Conservation (phyloP, 1,140 invertebrate genomes). For the Cydia pomonella region DNA sequence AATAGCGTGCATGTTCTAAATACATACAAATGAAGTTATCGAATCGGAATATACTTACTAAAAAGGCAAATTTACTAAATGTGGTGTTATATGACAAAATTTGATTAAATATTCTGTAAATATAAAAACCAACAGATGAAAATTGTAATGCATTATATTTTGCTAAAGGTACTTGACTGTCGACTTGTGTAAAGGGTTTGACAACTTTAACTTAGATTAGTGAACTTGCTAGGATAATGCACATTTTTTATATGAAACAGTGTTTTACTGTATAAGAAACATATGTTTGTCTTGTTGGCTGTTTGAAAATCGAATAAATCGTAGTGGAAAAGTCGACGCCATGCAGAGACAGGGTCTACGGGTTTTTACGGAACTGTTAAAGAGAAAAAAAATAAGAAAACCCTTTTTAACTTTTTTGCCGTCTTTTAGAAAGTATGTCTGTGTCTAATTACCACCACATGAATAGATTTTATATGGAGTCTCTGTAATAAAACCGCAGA, state of each 20-base stretch:
- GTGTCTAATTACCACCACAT: not conserved
- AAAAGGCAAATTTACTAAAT: constrained; percentile 8
- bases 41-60: constrained; percentile 1
- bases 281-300: constrained; percentile 17
- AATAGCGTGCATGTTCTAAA: constrained; percentile 14
- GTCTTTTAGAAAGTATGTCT: not conserved
- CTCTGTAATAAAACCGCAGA: not conserved
- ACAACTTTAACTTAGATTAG: constrained; percentile 15
- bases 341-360: constrained; percentile 14
- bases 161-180: constrained; percentile 17
- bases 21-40: constrained; percentile 1
- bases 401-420: not conserved
- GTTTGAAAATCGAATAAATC: constrained; percentile 1
- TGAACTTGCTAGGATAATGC: constrained; percentile 19
- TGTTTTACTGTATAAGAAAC: constrained; percentile 6
- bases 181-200: constrained; percentile 6
- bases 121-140: not conserved
- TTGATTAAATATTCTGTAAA: constrained; percentile 4
- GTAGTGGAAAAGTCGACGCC: constrained; percentile 1
- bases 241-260: constrained; percentile 16
- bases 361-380: not conserved
- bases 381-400: not conserved
- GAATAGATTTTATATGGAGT: not conserved
- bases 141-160: constrained; percentile 9
- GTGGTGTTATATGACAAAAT: not conserved